phyloP scores from a whole-genome alignment of 2,888 invertebrate genomes.

The Endotricha flammealis region DNA sequence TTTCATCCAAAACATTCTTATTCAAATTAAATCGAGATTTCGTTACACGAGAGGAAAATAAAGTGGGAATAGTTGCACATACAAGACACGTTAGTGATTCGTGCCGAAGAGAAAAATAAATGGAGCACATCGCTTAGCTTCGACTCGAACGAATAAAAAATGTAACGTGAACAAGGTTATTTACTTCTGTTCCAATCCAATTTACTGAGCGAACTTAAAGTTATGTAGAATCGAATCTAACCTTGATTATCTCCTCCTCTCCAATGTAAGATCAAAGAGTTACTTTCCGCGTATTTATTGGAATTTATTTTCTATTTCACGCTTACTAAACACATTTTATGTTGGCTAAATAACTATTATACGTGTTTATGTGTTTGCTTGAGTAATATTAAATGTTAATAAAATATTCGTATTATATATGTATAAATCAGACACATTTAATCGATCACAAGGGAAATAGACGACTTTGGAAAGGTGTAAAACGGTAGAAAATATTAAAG shows the following conservation, averaged over 20 bases:
- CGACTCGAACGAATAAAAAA: slow-evolving; percentile 26
- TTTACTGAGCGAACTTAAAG: slow-evolving; percentile 8
- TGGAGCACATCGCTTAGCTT: slow-evolving; percentile 27
- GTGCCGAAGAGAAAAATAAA: slow-evolving; percentile 27
- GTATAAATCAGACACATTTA: too few species aligned
- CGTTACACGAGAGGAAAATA: neutral
- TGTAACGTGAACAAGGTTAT: slow-evolving; percentile 21
- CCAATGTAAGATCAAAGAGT: slow-evolving; percentile 7
- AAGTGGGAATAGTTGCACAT: neutral
- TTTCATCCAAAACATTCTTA: neutral
- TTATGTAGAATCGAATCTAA: slow-evolving; percentile 6
- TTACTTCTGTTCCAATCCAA: slow-evolving; percentile 13
- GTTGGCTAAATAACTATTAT: too few species aligned
- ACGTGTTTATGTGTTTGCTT: too few species aligned
- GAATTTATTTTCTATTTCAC: slow-evolving; percentile 11
- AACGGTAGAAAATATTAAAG: too few species aligned
- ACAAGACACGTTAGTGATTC: slow-evolving; percentile 3
- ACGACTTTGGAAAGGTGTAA: too few species aligned
- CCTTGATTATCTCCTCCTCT: slow-evolving; percentile 7
- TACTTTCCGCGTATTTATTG: slow-evolving; percentile 2
- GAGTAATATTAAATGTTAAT: too few species aligned
- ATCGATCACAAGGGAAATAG: too few species aligned
- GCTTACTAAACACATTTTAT: neutral
- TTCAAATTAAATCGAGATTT: neutral
- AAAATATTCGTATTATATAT: too few species aligned